Percentiles rank a stretch among this genome's conserved stretches.
Evolutionary conservation across 2,888 invertebrate genomes (phyloP).

Genomic region (Mythimna lalbum): DNA sequence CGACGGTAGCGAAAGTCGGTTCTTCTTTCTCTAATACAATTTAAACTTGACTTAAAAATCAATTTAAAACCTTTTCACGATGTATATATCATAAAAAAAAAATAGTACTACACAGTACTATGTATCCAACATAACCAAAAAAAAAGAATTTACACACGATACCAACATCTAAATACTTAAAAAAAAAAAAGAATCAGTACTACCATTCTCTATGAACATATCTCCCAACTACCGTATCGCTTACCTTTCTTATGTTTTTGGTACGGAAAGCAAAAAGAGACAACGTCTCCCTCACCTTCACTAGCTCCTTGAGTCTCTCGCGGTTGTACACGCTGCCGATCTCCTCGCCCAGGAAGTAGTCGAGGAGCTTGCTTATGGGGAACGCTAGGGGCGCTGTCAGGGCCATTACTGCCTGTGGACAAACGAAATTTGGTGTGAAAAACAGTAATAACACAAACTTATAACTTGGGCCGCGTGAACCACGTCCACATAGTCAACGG

Average conservation of each 20-base stretch:
- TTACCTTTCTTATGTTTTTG: conserved; percentile 47
- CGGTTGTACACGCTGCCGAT: conserved; percentile 99
- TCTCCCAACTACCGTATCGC: neutral
- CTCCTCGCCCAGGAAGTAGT: conserved; percentile 98
- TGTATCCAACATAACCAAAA: neutral
- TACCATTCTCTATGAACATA: conserved; percentile 42
- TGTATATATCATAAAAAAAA: too few species aligned
- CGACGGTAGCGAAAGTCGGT: too few species aligned
- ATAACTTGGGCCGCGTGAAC: too few species aligned
- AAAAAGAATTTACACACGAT: conserved; percentile 7
- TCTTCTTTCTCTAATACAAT: too few species aligned
- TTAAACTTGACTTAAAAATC: too few species aligned
- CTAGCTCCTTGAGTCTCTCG: conserved; percentile 98
- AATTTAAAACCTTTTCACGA: too few species aligned
- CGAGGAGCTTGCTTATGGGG: conserved; percentile 97
- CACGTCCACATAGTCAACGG: too few species aligned
- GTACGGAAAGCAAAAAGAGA: conserved; percentile 65
- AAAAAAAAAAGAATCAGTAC: conserved; percentile 2
- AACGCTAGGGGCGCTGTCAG: conserved; percentile 98
- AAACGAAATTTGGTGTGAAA: neutral
- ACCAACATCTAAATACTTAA: conserved; percentile 25
- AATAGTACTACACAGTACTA: too few species aligned
- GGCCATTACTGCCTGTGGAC: conserved; percentile 94
- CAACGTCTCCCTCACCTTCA: conserved; percentile 92
- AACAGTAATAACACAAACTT: too few species aligned